Evolutionary conservation across 2,888 invertebrate species (phyloP).

Genomic region (Mythimna lalbum): DNA sequence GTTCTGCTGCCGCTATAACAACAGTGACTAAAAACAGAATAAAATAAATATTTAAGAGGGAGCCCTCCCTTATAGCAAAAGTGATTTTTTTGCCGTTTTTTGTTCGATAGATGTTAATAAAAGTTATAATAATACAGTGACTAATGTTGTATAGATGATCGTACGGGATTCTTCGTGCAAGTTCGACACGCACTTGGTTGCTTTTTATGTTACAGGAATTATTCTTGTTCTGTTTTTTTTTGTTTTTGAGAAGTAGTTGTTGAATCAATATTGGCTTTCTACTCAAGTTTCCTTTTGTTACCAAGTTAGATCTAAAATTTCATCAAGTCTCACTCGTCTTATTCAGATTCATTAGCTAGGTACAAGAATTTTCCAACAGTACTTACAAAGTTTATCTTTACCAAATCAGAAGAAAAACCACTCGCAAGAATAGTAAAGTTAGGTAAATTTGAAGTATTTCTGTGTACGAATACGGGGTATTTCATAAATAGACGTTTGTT

Average conservation of each 20-base stretch:
- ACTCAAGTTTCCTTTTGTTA: neutral
- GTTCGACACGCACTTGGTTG: too few relatives aligned
- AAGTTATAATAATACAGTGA: too few relatives aligned
- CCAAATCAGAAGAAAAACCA: neutral
- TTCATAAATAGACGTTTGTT: neutral
- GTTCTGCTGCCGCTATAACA: too few relatives aligned
- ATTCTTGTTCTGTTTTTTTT: neutral
- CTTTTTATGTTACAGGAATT: too few relatives aligned
- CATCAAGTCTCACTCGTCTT: neutral
- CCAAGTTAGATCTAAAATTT: neutral
- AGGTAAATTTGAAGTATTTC: slow-evolving; percentile 3
- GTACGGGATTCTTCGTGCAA: too few relatives aligned
- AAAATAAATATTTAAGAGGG: too few relatives aligned
- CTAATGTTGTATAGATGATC: too few relatives aligned
- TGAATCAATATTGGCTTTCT: neutral
- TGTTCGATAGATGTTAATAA: too few relatives aligned
- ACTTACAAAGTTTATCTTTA: neutral
- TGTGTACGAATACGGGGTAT: neutral
- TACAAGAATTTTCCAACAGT: neutral
- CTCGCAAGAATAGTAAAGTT: neutral
- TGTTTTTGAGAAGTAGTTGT: neutral
- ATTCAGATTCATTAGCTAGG: neutral
- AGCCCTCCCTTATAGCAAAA: too few relatives aligned
- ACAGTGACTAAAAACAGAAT: too few relatives aligned
- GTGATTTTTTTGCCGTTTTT: too few relatives aligned